Evolutionary conservation across 2,113 vertebrate genomes (phyloP), one percentile per base, ranked within the genome.

Genomic region (Alaudala cheleensis): DNA sequence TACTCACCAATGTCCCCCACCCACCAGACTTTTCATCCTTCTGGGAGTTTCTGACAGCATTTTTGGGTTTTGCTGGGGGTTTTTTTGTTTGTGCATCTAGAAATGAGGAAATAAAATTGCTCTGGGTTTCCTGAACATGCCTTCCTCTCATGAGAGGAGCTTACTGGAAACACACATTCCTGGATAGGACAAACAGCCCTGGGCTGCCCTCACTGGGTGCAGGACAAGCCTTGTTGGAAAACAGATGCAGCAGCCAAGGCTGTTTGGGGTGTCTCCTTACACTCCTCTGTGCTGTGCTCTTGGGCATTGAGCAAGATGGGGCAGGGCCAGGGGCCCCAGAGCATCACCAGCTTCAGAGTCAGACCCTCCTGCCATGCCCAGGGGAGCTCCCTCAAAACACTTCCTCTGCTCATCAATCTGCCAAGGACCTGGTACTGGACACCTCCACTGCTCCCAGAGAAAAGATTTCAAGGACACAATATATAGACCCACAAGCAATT

Each of bases 111-210:
- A 95, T 57, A 82, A 67, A 87, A 70, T 76, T n/a, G 6, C 34
- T 72, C 42, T 73, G 47, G 47, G 81, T 93, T 95, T 94, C 81
- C 81, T 95, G 82, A 91, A 45, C 42, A 80, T 42, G 54, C 71
- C 20, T 82, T 88, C 24, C 21, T 82, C 89, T 82, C 81, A n/a
- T 73, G 54, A 92, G 70, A 64, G 54, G 8, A 72, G 50, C 34
- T 96, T 95, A 95, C 93, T 96, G 94, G 95, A 95, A 97, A 42
- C 70, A 80, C 5, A 0, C 9, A 11, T 94, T 94, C 92, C 90
- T 95, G 94, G 67, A 94, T 4, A 91, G 54, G 58, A 39, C 84
- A 86, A 88, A 94, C 58, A 94, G 84, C 93, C 90, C 58, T 58
- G 71, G 90, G 91, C 89, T 95, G 62, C 50, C 50, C 45, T 69